Evolutionary conservation across 2,888 invertebrate species (phyloP), one percentile per base, ranked within the genome.

Genomic region (Diaphora mendica): DNA sequence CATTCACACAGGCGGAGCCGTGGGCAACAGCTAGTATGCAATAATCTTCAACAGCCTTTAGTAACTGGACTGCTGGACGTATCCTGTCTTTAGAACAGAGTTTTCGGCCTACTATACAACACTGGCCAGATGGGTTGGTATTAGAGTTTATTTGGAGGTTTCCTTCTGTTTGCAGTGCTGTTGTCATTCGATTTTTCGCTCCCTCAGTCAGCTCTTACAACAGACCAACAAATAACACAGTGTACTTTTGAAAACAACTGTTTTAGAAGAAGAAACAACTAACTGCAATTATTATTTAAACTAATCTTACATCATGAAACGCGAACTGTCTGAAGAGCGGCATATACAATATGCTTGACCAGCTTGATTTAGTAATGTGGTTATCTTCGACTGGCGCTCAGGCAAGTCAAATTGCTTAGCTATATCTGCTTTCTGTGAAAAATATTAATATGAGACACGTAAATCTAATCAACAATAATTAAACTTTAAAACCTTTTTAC

Each of bases 261-360:
- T n/a, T n/a, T n/a, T 13, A 3, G 59, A 4, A n/a, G 11, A 62
- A 13, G 11, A 59, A 59, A 26, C 59, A 59, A 55, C 13, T 59
- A 26, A 39, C 39, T 17, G n/a, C 55, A 59, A 15, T 39, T 9
- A 35, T 39, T 35, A 35, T 1, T 35, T 20, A 3, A 51, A 70
- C 33, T 13, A 64, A 42, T 39, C 97, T 96, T 93, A 98, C 98
- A 99, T 99, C 99, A 99, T 99, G 93, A 99, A 99, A 69, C 99
- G 96, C 2, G 98, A 98, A 82, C 98, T 98, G 90, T 99, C 99
- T 0, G 99, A 98, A 13, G 99, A 98, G 65, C 99, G 96, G 90
- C 99, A 99, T 84, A 99, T 98, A 90, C 99, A 99, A 91, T 99
- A 99, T 0, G 98, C 98, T 93, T 98, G 98, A 11, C 98, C 98